Conservation (phyloP, 2,797 vertebrate species). For the Poeciliopsis paucimaculata region DNA sequence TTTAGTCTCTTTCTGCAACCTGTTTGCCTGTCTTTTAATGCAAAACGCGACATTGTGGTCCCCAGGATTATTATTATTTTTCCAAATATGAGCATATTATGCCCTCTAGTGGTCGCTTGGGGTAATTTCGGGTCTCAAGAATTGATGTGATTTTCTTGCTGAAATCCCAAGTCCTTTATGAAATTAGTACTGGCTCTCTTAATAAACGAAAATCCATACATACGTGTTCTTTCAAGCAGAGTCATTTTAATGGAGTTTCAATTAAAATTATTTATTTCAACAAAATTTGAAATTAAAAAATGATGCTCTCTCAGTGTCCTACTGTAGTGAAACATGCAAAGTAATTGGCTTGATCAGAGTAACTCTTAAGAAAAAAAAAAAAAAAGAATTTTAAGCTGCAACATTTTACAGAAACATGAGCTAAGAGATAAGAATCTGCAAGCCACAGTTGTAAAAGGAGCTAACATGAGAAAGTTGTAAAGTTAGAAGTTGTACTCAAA, state of each 20-base stretch:
- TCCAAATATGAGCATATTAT: slow-evolving; percentile 37
- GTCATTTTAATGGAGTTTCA: slow-evolving; percentile 67
- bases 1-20: slow-evolving; percentile 5
- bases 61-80: neutral
- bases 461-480: neutral
- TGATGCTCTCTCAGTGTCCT: slow-evolving; percentile 26
- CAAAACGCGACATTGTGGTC: neutral
- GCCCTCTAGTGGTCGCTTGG: slow-evolving; percentile 66
- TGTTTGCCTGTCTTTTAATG: neutral
- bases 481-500: slow-evolving; percentile 24
- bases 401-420: slow-evolving; percentile 31
- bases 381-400: slow-evolving; percentile 24
- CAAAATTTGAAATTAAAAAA: slow-evolving; percentile 32
- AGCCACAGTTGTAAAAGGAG: neutral
- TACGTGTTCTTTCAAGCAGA: slow-evolving; percentile 50
- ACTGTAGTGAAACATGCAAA: slow-evolving; percentile 45
- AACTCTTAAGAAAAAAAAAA: slow-evolving; percentile 8
- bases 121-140: neutral
- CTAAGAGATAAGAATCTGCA: slow-evolving; percentile 38
- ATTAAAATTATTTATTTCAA: slow-evolving; percentile 12
- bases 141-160: slow-evolving; percentile 1
- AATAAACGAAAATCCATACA: slow-evolving; percentile 14
- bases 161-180: slow-evolving; percentile 16
- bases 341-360: slow-evolving; percentile 42
- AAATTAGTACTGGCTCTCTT: slow-evolving; percentile 11